Evolutionary conservation across 2,113 vertebrate species (phyloP).

Genomic region (Mandrillus leucophaeus): DNA sequence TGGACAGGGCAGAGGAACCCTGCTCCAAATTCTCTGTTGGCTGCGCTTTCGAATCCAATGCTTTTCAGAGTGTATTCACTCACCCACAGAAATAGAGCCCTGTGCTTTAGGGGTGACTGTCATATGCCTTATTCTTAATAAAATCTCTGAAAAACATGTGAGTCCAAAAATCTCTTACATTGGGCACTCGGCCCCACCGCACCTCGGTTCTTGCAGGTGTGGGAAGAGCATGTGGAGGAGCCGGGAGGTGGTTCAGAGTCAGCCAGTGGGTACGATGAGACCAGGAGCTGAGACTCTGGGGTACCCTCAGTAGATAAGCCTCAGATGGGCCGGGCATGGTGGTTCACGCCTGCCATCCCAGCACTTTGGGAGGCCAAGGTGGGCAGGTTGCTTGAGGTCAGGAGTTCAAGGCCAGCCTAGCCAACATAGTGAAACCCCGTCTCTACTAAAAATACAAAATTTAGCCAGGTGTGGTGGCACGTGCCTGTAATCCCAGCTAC

Average conservation of each 20-base stretch:
- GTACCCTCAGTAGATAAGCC: background rate
- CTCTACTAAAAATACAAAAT: no score
- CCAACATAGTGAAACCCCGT: no score
- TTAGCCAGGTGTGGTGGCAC: no score
- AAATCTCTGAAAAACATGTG: slow-evolving; percentile 70
- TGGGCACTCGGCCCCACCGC: background rate
- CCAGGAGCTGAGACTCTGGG: background rate
- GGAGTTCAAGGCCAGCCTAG: no score
- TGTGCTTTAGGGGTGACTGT: slow-evolving; percentile 76
- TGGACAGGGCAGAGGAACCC: background rate
- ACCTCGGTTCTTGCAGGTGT: background rate
- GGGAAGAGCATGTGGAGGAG: background rate
- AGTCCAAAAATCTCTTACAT: slow-evolving; percentile 10
- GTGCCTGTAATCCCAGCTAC: no score
- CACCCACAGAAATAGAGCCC: slow-evolving; percentile 75
- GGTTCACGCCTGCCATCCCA: no score
- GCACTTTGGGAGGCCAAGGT: no score
- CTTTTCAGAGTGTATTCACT: slow-evolving; percentile 75
- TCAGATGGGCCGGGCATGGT: background rate
- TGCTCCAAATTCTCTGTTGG: slow-evolving; percentile 58
- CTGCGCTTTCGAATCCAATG: slow-evolving; percentile 82
- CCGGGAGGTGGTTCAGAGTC: background rate
- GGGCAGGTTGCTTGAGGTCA: no score
- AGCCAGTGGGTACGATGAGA: background rate
- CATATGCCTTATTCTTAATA: slow-evolving; percentile 85